These are phyloP conservation scores for Rotaria macrura DNA, from an alignment of 2,888 invertebrate genomes.

Conservation along the genomic window DNA sequence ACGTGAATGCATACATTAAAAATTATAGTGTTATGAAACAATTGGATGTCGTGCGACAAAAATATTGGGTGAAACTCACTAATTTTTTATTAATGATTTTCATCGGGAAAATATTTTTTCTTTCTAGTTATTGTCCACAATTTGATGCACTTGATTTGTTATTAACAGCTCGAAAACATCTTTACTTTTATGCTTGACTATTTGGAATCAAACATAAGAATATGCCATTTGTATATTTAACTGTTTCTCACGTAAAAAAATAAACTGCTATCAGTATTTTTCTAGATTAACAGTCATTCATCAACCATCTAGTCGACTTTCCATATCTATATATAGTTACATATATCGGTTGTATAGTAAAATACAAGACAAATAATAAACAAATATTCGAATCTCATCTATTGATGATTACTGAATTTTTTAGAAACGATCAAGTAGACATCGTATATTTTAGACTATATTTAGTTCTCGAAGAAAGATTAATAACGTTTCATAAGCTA, in stretches of 20 bases:
- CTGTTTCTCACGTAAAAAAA: not conserved
- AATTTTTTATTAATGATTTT: not conserved
- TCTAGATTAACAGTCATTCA: too few relatives aligned
- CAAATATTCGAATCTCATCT: too few relatives aligned
- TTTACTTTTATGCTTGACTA: conserved; percentile 64
- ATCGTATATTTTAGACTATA: too few relatives aligned
- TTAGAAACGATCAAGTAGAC: too few relatives aligned
- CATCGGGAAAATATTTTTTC: not conserved
- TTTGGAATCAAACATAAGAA: conserved; percentile 56
- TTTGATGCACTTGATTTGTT: conserved; percentile 71
- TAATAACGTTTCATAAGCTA: too few relatives aligned
- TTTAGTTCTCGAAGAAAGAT: too few relatives aligned
- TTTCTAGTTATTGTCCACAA: conserved; percentile 67
- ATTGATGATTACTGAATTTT: too few relatives aligned
- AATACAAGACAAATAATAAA: too few relatives aligned
- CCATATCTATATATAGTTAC: too few relatives aligned
- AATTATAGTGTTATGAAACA: conserved; percentile 44
- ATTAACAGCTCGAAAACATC: conserved; percentile 66
- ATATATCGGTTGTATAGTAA: too few relatives aligned
- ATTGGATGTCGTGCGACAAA: conserved; percentile 48
- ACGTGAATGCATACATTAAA: conserved; percentile 52
- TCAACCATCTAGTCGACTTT: too few relatives aligned
- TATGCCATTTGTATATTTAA: conserved; percentile 42
- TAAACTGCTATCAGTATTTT: conserved; percentile 21
- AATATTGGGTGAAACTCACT: conserved; percentile 53